Percentiles rank a stretch among this genome's conserved stretches.
phyloP scores from a whole-genome alignment of 1,140 invertebrate species.

The Zaprionus capensis region DNA sequence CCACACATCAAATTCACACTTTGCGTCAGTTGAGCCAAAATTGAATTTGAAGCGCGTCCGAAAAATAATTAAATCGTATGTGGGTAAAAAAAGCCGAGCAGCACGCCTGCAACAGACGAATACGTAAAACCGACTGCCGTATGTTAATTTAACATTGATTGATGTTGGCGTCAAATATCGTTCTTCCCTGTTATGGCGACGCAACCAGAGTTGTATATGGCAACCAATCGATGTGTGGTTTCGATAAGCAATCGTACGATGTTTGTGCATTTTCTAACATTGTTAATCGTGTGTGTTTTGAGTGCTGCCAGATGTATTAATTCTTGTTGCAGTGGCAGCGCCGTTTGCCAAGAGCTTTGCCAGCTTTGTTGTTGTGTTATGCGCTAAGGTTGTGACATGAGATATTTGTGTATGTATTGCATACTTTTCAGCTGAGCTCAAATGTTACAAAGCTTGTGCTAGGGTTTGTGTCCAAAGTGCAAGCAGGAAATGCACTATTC shows the following conservation, averaged over 20 bases:
- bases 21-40: slow-evolving; percentile 39
- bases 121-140: slow-evolving; percentile 31
- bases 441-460: neutral
- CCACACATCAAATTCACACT: neutral
- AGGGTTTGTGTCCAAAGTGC: neutral
- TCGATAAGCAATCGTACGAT: neutral
- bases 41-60: slow-evolving; percentile 50
- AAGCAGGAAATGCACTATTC: neutral
- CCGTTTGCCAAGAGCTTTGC: neutral
- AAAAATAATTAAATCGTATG: slow-evolving; percentile 33
- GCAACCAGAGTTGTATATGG: slow-evolving; percentile 6
- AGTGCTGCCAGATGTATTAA: neutral
- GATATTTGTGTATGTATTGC: neutral
- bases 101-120: slow-evolving; percentile 19
- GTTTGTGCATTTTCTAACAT: neutral
- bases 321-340: neutral
- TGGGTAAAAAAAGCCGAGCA: slow-evolving; percentile 8
- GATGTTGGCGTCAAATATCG: slow-evolving; percentile 9
- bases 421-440: neutral
- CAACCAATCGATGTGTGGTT: slow-evolving; percentile 12
- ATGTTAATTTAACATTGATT: slow-evolving; percentile 27
- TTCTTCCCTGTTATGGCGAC: neutral
- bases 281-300: neutral
- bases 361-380: neutral
- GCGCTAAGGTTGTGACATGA: neutral